Evolutionary conservation across 2,113 vertebrate species (phyloP), one percentile per base, ranked within the genome.

Genomic region (Siniperca chuatsi): DNA sequence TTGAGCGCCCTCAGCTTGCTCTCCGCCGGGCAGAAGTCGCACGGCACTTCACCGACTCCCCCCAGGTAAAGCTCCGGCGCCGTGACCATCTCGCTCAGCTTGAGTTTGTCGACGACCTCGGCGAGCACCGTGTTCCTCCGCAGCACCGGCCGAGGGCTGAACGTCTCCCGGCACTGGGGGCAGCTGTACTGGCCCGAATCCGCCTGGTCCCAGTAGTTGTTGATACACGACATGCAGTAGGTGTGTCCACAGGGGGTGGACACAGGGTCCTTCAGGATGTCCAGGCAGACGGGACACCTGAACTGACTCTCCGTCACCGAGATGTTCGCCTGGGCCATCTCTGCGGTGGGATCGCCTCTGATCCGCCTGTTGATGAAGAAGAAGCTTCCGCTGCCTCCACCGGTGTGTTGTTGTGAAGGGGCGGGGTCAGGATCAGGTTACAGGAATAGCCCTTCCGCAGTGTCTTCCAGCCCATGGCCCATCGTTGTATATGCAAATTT

Each of bases 1-100:
- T 97, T 97, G 11, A 94, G 94, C 0, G 97, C 98, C 90, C 95
- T 96, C 87, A 98, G 95, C 92, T 95, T 96, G 93, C 96, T 95
- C 81, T 96, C 96, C 0, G 95, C 96, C 25, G 94, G 90, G 94
- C 98, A 98, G 76, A 97, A 98, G 92, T 98, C 98, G 0, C 98
- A 98, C 70, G 97, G 95, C 21, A 98, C 97, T 18, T 98, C 97
- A 62, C 97, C 97, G 0, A 92, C 80, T 9, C 75, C 90, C 6
- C 80, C 92, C 11, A 79, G 16, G 90, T 85, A 94, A 4, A 80
- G 83, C 77, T 93, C 89, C 25, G 92, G 87, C 23, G 86, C 77
- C 0, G 75, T 0, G 35, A 79, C 74, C 77, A 18, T 25, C 1
- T 90, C 88, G 69, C 65, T 93, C 72, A 75, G 83, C 82, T 89